These are phyloP conservation scores for Macquaria ambigua DNA, from an alignment of 2,113 vertebrate genomes.

Conservation along the genomic window DNA sequence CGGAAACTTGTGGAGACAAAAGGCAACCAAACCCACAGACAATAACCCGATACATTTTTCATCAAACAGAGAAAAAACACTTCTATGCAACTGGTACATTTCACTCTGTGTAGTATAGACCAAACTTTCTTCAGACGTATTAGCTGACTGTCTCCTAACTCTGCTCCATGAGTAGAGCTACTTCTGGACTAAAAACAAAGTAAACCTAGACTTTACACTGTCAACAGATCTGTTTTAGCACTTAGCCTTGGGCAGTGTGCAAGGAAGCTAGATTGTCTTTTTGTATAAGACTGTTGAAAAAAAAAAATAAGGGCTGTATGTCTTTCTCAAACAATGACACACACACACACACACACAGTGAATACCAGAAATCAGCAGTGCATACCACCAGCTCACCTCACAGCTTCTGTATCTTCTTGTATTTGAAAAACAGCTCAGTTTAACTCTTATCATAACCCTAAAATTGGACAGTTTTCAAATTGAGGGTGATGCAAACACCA, in stretches of 20 bases:
- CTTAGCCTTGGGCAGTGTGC: background rate
- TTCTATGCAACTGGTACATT: background rate
- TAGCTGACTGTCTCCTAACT: background rate
- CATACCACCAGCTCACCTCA: constrained; percentile 1
- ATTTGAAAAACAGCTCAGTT: background rate
- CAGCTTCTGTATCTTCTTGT: background rate
- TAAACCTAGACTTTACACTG: background rate
- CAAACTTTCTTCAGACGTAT: background rate
- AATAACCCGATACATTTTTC: constrained; percentile 1
- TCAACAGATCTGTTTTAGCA: background rate
- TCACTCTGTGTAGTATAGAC: background rate
- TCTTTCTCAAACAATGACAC: background rate
- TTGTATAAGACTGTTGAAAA: background rate
- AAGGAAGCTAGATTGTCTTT: background rate
- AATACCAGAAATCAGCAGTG: background rate
- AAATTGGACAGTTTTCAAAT: background rate
- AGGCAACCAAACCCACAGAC: background rate
- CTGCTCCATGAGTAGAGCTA: background rate
- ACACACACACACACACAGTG: background rate
- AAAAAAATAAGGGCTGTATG: background rate
- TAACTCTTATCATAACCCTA: background rate
- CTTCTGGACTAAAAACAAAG: background rate
- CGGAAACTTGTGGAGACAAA: background rate
- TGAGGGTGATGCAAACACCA: background rate
- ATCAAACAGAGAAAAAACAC: background rate